Evolutionary conservation across 2,113 vertebrate species (phyloP).

Genomic region (Dipodomys merriami): DNA sequence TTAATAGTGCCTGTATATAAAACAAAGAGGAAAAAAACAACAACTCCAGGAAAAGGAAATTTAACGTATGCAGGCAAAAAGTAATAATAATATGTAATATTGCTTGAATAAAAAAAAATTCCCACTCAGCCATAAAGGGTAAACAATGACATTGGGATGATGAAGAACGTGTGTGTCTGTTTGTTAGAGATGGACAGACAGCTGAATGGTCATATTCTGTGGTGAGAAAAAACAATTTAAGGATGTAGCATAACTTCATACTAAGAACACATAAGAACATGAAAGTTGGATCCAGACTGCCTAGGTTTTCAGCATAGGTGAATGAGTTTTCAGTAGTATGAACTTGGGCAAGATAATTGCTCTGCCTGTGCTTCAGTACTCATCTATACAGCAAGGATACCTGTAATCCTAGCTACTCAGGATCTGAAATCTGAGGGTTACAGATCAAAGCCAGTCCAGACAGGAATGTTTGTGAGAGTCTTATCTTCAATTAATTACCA

Average conservation of each 20-base stretch:
- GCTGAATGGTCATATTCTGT: not conserved
- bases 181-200: not conserved
- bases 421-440: too few relatives aligned
- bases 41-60: constrained; percentile 21
- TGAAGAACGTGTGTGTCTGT: not conserved
- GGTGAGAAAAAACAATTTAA: not conserved
- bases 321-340: not conserved
- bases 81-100: not conserved
- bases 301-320: not conserved
- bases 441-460: too few relatives aligned
- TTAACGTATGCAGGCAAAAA: not conserved
- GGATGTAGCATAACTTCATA: not conserved
- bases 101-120: constrained; percentile 28
- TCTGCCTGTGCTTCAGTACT: not conserved
- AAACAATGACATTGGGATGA: not conserved
- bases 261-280: not conserved
- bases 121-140: not conserved
- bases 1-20: not conserved
- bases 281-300: not conserved
- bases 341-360: not conserved
- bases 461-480: too few relatives aligned
- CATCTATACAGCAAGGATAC: constrained; percentile 7
- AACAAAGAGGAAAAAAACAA: constrained; percentile 27
- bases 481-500: too few relatives aligned
- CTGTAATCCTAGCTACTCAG: too few relatives aligned